These are phyloP conservation scores for Chironomus striatipennis DNA, from an alignment of 1,140 invertebrate genomes.

Conservation along the genomic window DNA sequence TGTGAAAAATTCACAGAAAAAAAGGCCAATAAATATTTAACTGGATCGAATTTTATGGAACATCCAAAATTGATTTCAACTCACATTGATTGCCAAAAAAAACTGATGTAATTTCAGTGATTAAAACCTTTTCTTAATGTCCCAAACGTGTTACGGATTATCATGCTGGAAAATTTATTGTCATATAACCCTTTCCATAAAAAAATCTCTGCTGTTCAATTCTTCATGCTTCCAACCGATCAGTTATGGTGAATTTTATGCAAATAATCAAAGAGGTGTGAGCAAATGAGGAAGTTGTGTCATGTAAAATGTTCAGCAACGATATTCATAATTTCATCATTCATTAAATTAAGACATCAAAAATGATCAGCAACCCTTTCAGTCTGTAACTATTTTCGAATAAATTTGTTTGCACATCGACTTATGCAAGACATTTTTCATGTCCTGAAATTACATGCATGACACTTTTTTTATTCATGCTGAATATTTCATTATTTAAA, in stretches of 20 bases:
- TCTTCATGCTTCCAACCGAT: neutral
- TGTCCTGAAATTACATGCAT: neutral
- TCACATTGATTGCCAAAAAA: neutral
- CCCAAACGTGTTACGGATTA: neutral
- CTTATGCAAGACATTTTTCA: neutral
- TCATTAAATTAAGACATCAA: neutral
- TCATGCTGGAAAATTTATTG: constrained; percentile 3
- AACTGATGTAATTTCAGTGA: constrained; percentile 17
- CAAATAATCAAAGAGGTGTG: neutral
- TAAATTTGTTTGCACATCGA: neutral
- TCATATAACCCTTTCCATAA: neutral
- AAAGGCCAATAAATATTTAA: neutral
- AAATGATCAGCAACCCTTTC: constrained; percentile 4
- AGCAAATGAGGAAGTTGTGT: neutral
- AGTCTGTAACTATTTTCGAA: neutral
- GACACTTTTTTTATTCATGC: neutral
- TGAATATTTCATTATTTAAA: neutral
- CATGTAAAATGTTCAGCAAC: neutral
- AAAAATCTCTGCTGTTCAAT: neutral
- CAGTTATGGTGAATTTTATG: constrained; percentile 21
- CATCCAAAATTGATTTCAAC: no score
- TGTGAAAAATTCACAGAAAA: neutral
- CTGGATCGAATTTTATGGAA: neutral
- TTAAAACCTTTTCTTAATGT: neutral
- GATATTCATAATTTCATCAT: neutral